Evolutionary conservation across 2,888 invertebrate species (phyloP).

Genomic region (Drosophila nr. medialis): DNA sequence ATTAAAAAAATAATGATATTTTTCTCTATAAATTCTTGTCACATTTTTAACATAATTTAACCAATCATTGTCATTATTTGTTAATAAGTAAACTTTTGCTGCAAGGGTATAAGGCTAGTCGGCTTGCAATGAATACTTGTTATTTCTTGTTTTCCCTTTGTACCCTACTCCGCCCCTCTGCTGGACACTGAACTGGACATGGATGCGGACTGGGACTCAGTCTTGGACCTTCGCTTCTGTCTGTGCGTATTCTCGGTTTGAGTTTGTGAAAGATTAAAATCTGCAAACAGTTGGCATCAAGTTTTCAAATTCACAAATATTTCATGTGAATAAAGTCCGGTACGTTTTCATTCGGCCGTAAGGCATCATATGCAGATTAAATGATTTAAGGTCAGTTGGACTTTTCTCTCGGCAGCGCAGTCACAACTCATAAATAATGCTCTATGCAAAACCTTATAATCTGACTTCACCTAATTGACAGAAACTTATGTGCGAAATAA

Average conservation of each 20-base stretch:
- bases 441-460: constrained; percentile 28
- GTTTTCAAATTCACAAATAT: constrained; percentile 78
- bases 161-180: constrained; percentile 25
- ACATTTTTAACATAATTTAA: no score
- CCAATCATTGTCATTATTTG: neutral
- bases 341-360: constrained; percentile 31
- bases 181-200: constrained; percentile 64
- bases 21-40: no score
- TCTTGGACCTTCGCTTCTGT: constrained; percentile 17
- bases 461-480: constrained; percentile 22
- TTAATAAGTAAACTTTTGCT: no score
- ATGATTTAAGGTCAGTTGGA: constrained; percentile 76
- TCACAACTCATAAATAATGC: constrained; percentile 43
- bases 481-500: constrained; percentile 3
- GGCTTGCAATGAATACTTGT: no score
- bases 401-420: constrained; percentile 34
- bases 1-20: no score
- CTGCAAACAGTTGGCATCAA: constrained; percentile 81
- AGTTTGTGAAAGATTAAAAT: constrained; percentile 79
- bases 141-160: constrained; percentile 29
- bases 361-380: constrained; percentile 63
- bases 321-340: constrained; percentile 53
- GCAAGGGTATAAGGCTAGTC: neutral
- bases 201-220: constrained; percentile 20
- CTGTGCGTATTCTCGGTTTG: constrained; percentile 49